Base-by-base conservation (phyloP, 2,113 vertebrate species). In the Athene noctua region DNA sequence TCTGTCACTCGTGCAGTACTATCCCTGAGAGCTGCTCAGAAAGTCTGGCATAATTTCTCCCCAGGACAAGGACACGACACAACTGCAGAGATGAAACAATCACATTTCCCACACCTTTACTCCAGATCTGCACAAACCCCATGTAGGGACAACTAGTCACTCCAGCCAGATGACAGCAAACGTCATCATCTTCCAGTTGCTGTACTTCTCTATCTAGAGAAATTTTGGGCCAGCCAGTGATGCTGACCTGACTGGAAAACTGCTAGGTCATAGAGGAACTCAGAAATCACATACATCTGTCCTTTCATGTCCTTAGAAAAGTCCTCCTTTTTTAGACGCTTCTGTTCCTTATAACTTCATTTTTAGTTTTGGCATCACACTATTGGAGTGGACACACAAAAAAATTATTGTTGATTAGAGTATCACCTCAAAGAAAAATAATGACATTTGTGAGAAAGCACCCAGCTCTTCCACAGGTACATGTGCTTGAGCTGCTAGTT, bases 111-210 rank as follows among this genome's bases (percentile, higher is more conserved):
- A 66, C 30, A 19, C 55, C 78, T 67, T 86, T 77, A 36, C 23
- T 29, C 44, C 12, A 2, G 32, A 44, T 38, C 32, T 36, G 47
- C 16, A 25, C 40, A 63, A 54, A 52, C 13, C 36, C 34, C 47
- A n/a, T 0, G 2, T 0, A 63, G 12, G 68, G 58, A 63, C 49
- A 63, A 34, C 58, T 74, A 2, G 1, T 44, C 34, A 46, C 36
- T 63, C 54, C 47, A 62, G 66, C 66, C 55, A 61, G 55, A 23
- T 42, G 29, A 14, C 46, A 61, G 68, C 81, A 63, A 25, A 54
- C 29, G 21, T 20, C 14, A 13, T 46, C 32, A 13, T 36, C 38
- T 52, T 62, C 57, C 58, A 44, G 21, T 27, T 46, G 49, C 42
- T 23, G 23, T 70, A 75, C 51, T 89, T 66, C 40, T 66, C 17